A percentile compares a stretch with the other conserved stretches of the same genome.
phyloP scores from a whole-genome alignment of 2,888 invertebrate genomes.

The Siphlonurus alternatus region DNA sequence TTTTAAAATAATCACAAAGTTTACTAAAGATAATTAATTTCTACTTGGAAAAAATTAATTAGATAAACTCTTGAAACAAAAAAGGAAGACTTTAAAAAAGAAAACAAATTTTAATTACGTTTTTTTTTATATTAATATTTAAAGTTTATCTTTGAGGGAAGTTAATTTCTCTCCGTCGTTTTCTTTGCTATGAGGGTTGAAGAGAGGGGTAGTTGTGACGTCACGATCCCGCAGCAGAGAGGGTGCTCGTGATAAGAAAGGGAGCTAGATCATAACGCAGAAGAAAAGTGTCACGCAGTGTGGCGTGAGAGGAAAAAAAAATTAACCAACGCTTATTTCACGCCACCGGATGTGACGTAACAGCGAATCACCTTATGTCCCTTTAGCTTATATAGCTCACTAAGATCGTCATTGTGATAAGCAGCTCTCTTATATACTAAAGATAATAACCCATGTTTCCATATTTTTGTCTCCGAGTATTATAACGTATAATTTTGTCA shows the following conservation, averaged over 20 bases:
- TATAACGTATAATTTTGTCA: background rate
- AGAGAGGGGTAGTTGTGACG: background rate
- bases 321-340: background rate
- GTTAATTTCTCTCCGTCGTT: no score
- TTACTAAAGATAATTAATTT: background rate
- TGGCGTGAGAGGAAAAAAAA: background rate
- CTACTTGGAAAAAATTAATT: background rate
- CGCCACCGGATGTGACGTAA: background rate
- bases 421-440: no score
- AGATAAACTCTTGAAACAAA: background rate
- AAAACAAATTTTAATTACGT: background rate
- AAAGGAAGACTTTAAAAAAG: background rate
- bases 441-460: background rate
- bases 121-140: background rate
- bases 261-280: background rate
- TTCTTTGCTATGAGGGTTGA: background rate
- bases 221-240: background rate
- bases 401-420: no score
- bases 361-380: background rate
- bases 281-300: background rate
- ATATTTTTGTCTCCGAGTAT: background rate
- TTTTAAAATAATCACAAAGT: background rate
- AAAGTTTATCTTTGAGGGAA: no score
- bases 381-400: background rate
- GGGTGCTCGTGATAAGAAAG: background rate